Base-by-base conservation (phyloP, 2,888 invertebrate species). In the Nebria salina region DNA sequence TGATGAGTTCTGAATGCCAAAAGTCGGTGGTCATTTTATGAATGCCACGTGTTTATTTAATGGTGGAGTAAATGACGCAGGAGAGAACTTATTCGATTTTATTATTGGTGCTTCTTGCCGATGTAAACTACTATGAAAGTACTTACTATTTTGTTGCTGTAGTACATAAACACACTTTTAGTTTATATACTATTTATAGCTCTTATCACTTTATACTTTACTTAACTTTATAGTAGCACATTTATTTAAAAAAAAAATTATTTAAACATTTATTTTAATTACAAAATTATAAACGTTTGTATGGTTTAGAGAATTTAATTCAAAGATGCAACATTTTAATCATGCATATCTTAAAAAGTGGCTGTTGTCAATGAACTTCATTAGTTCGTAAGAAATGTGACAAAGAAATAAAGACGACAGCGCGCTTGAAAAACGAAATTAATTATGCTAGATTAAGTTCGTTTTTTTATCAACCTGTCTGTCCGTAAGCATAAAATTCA, bases 401-500 rank as follows among this genome's bases (percentile, higher is more conserved):
- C 42, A 42, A 42, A 73, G 15, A 73, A 42, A 73, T 42, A 13
- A 41, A 41, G 11, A 43, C 72, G 78, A 78, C 78, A 73, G 73
- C 73, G 65, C 72, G 73, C 78, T 78, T 78, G 72, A 78, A 78
- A 78, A 73, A 73, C 65, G 20, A 78, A 78, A 78, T 78, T 78
- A 78, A 78, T 78, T 78, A 78, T 73, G 66, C 66, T 65, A 78
- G 78, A 78, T 78, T 78, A 78, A 78, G 54, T 78, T 78, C 7
- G 11, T 20, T 26, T 70, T 78, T 78, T 64, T 78, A 73, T 78
- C 41, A 73, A 78, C 54, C 65, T 73, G 66, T 66, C 20, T 66
- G 66, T 70, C 15, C 20, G 43, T 42, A 41, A 34, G 42, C 65
- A 78, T 78, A 78, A 78, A 78, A 78, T 78, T 78, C 73, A 78